Conservation (phyloP, 2,113 vertebrate species). For the Tychaedon coryphoeus region DNA sequence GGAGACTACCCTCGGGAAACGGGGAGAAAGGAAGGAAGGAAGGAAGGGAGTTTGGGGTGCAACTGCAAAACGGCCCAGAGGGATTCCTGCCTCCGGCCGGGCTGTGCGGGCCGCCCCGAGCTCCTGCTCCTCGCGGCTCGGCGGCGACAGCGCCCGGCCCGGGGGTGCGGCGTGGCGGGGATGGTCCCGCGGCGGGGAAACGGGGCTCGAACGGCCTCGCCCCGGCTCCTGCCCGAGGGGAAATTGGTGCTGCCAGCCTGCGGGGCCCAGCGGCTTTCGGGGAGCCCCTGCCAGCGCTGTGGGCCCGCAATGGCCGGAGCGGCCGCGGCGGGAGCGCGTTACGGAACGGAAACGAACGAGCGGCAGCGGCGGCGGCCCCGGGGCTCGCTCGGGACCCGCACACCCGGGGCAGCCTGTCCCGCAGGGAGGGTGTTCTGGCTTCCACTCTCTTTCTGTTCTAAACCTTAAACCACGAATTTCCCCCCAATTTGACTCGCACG, state of each 20-base stretch:
- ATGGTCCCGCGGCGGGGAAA: neutral
- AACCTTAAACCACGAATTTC: neutral
- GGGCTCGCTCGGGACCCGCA: neutral
- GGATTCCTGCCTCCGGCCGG: neutral
- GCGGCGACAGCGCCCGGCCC: neutral
- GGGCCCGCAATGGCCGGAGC: neutral
- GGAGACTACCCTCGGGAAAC: neutral
- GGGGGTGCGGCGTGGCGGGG: neutral
- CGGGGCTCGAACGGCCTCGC: rapidly evolving
- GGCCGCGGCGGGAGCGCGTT: neutral
- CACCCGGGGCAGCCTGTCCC: neutral
- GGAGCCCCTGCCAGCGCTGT: neutral
- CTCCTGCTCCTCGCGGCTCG: neutral
- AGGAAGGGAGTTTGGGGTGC: neutral
- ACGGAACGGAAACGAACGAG: neutral
- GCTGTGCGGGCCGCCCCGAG: neutral
- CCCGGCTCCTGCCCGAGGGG: neutral
- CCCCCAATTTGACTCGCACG: rapidly evolving
- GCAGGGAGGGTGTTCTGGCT: neutral
- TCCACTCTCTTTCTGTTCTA: too few relatives aligned
- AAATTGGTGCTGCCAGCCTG: rapidly evolving
- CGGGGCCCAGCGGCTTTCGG: neutral
- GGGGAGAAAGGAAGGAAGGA: neutral
- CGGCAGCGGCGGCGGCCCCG: neutral
- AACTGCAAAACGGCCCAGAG: neutral